Percentiles rank a stretch among this genome's conserved stretches.
Conservation (phyloP, 2,888 invertebrate species). For the Plemyria rubiginata region DNA sequence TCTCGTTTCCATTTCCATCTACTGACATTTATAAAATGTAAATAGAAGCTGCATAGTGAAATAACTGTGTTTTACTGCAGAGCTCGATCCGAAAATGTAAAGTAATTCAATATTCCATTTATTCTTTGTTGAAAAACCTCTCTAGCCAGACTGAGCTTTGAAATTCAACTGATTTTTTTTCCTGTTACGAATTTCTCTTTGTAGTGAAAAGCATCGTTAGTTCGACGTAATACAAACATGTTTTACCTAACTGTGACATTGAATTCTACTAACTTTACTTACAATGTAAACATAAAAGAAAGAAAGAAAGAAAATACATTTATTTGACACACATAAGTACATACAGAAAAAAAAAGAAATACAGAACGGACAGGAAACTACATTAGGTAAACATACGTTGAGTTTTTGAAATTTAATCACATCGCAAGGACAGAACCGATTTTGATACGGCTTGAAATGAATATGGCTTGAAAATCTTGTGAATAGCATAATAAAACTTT, state of each 20-base stretch:
- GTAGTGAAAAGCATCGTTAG: slow-evolving; percentile 7
- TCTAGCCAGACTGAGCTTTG: slow-evolving; percentile 11
- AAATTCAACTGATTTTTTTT: slow-evolving; percentile 13
- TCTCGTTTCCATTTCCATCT: slow-evolving; percentile 1
- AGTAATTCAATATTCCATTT: slow-evolving; percentile 29
- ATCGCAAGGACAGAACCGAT: no score
- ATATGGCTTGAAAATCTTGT: no score
- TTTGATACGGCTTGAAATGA: no score
- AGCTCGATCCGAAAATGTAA: slow-evolving; percentile 12
- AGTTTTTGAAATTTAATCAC: no score
- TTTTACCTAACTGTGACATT: not conserved
- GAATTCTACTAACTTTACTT: no score
- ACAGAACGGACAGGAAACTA: no score
- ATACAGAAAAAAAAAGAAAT: no score
- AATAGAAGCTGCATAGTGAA: slow-evolving; percentile 7
- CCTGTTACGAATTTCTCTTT: not conserved
- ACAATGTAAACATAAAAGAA: no score
- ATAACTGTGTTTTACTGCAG: slow-evolving; percentile 16
- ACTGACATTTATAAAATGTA: slow-evolving; percentile 1
- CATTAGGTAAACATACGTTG: no score
- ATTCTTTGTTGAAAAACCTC: slow-evolving; percentile 21
- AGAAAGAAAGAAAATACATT: no score
- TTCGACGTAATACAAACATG: not conserved
- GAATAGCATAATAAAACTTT: no score
- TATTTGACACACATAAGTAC: no score